Evolutionary conservation across 2,797 vertebrate species (phyloP), one percentile per base, ranked within the genome.

Genomic region (Lacerta viridis): DNA sequence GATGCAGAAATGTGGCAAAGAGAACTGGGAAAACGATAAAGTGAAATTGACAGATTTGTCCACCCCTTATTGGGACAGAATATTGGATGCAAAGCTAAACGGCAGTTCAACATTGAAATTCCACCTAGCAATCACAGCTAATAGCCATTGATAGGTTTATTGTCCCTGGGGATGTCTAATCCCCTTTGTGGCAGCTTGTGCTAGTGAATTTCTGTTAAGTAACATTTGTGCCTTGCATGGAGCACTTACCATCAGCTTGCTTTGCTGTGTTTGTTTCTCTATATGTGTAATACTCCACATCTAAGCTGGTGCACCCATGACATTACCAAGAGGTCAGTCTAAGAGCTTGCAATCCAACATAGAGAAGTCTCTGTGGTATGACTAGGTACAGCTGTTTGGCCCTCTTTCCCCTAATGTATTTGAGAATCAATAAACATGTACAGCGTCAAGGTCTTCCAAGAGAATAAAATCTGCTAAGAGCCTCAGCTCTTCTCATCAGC

Each of bases 401-500:
- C n/a, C 33, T 23, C 74, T 85, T 41, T n/a, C 29, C 41, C 10
- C 33, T 43, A 87, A 59, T 74, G 76, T 29, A 83, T 86, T 84
- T 81, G 61, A n/a, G 15, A 88, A 88, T 80, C 89, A 90, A 90
- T 61, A 88, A 80, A 92, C 87, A 87, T 86, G 43, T 76, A 36
- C 86, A 84, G 55, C 1, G 64, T 83, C 80, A 84, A 87, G 17
- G 27, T 61, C 43, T 64, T 89, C 33, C 81, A 59, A 81, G 46
- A 76, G 85, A 86, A 76, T 83, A 88, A 29, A 81, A 84, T 88
- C 79, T 82, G n/a, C n/a, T 89, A 71, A 92, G 83, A 90, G 39
- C 59, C 17, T 80, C 66, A 81, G 41, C 76, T 55, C 71, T 89
- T 89, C 77, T 75, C 76, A 85, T 64, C 89, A 92, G 55, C 29